These are phyloP conservation scores for Xiphydria camelus DNA, from an alignment of 2,888 invertebrate species.

Conservation along the genomic window DNA sequence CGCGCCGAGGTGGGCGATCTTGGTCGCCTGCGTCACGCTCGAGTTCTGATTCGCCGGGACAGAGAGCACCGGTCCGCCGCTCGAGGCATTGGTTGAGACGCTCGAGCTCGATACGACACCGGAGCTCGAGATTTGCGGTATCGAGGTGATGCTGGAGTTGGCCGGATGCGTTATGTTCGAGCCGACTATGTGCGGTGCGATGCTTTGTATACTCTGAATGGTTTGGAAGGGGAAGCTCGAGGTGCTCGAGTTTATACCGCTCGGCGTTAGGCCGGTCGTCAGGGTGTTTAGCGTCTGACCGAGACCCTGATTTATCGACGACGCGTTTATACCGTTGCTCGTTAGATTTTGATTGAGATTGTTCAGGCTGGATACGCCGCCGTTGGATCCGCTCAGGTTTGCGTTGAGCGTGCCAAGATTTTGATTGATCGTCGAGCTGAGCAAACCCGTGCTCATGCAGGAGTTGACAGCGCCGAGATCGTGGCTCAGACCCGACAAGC, in stretches of 20 bases:
- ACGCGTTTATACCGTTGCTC: constrained; percentile 23
- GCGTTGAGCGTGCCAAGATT: constrained; percentile 47
- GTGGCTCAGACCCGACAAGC: constrained; percentile 49
- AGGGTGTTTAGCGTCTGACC: constrained; percentile 41
- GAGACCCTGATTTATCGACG: constrained; percentile 37
- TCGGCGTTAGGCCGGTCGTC: constrained; percentile 41
- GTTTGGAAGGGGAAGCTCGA: constrained; percentile 53
- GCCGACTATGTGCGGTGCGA: constrained; percentile 53
- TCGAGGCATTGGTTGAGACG: constrained; percentile 49
- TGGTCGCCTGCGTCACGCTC: constrained; percentile 42
- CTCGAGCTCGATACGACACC: constrained; percentile 42
- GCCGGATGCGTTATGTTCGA: constrained; percentile 48
- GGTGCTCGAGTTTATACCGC: constrained; percentile 41
- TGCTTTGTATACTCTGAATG: constrained; percentile 53
- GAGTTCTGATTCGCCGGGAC: constrained; percentile 33
- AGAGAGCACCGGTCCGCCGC: constrained; percentile 45
- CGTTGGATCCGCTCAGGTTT: constrained; percentile 40
- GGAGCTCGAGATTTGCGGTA: constrained; percentile 42
- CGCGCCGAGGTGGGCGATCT: constrained; percentile 47
- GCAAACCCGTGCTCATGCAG: constrained; percentile 43
- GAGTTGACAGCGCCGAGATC: constrained; percentile 51
- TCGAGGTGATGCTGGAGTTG: constrained; percentile 37
- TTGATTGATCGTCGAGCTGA: constrained; percentile 49
- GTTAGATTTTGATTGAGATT: constrained; percentile 42
- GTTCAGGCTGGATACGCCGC: constrained; percentile 43